Percentiles rank a stretch among this genome's conserved stretches.
phyloP scores from a whole-genome alignment of 2,888 invertebrate genomes.

The Neoaliturus tenellus region DNA sequence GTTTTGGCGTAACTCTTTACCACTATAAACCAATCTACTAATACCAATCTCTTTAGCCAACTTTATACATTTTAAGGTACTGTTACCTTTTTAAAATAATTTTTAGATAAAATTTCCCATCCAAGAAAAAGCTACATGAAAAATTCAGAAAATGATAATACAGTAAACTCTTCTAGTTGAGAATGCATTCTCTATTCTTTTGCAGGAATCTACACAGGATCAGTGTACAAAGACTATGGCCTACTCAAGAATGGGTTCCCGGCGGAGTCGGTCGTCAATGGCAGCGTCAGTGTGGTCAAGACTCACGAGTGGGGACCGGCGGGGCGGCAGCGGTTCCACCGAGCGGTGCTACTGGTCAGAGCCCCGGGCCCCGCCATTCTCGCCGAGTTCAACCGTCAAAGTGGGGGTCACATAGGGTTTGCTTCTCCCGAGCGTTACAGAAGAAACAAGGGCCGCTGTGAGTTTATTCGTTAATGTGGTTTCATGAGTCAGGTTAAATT shows the following conservation, averaged over 20 bases:
- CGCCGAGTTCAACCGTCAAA: conserved; percentile 88
- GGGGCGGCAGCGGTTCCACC: conserved; percentile 77
- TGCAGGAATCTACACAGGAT: conserved; percentile 84
- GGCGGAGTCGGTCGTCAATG: conserved; percentile 85
- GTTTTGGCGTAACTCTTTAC: too few relatives aligned
- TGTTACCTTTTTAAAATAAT: too few relatives aligned
- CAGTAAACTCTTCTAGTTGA: background rate
- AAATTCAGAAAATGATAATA: too few relatives aligned
- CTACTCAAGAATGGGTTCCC: conserved; percentile 87
- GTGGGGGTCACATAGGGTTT: conserved; percentile 88
- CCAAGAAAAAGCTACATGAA: too few relatives aligned
- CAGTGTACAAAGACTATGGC: conserved; percentile 89
- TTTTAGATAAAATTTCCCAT: too few relatives aligned
- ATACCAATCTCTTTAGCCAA: too few relatives aligned
- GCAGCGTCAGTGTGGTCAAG: conserved; percentile 86
- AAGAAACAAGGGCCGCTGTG: conserved; percentile 79
- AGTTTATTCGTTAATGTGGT: too few relatives aligned
- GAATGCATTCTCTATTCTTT: conserved; percentile 61
- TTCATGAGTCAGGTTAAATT: too few relatives aligned
- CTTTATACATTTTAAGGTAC: too few relatives aligned
- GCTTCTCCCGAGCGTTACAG: conserved; percentile 82
- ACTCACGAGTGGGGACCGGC: conserved; percentile 84
- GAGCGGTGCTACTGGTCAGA: conserved; percentile 82
- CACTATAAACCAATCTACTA: too few relatives aligned
- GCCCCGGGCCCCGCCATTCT: conserved; percentile 84